Percentiles rank a stretch among this genome's conserved stretches.
Evolutionary conservation across 2,113 vertebrate species (phyloP).

Genomic region (Cyprinodon tularosa): DNA sequence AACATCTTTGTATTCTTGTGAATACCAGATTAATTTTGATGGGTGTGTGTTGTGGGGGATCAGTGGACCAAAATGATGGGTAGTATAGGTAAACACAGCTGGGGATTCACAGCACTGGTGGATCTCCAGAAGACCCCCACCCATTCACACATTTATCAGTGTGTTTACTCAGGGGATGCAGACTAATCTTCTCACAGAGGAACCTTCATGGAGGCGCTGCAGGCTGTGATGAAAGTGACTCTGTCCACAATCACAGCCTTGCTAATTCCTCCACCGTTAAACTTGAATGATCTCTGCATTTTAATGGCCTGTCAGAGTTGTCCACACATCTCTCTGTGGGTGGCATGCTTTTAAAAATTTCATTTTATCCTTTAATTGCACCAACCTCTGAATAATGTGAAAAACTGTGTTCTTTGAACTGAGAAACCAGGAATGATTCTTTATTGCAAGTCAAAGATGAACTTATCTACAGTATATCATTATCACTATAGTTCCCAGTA

Average conservation of each 20-base stretch:
- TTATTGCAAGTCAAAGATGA: neutral
- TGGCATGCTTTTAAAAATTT: conserved; percentile 46
- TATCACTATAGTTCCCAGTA: neutral
- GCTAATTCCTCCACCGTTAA: conserved; percentile 58
- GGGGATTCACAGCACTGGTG: conserved; percentile 60
- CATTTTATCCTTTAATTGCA: conserved; percentile 17
- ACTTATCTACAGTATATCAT: neutral
- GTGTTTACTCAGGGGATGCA: conserved; percentile 79
- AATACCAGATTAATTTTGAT: conserved; percentile 9
- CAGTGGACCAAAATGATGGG: conserved; percentile 47
- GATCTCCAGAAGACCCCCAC: conserved; percentile 36
- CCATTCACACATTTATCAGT: conserved; percentile 61
- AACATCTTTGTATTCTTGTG: conserved; percentile 14
- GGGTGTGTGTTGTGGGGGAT: conserved; percentile 53
- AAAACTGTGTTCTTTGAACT: neutral
- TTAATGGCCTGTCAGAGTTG: conserved; percentile 40
- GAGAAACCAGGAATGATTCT: neutral
- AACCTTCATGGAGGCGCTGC: conserved; percentile 37
- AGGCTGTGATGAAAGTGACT: conserved; percentile 60
- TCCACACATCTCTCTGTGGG: conserved; percentile 56
- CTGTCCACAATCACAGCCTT: conserved; percentile 30
- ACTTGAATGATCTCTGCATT: conserved; percentile 51
- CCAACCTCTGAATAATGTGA: neutral
- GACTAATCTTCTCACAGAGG: conserved; percentile 69
- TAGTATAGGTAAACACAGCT: conserved; percentile 79